These are phyloP conservation scores for Hemibagrus wyckioides DNA, from an alignment of 2,113 vertebrate genomes.

Conservation along the genomic window DNA sequence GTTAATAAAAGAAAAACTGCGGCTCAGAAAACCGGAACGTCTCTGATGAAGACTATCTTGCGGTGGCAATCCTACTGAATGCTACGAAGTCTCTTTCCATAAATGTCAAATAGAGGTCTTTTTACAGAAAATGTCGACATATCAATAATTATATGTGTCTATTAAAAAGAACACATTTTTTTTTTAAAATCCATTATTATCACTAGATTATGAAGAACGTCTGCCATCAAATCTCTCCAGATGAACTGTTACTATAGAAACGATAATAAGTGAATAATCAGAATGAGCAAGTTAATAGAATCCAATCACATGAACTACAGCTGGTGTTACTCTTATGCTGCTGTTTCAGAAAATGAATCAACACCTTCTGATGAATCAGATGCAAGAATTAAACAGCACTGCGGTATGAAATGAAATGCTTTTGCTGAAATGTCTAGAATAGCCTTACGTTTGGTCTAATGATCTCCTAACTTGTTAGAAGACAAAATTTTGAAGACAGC, in stretches of 20 bases:
- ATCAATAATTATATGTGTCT: background rate
- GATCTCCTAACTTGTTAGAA: background rate
- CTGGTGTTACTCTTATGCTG: background rate
- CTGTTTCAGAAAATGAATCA: background rate
- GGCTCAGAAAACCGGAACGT: background rate
- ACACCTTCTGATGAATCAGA: background rate
- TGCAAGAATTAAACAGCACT: background rate
- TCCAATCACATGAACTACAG: background rate
- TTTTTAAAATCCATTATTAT: too few relatives aligned
- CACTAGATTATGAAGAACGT: background rate
- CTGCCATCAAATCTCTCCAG: background rate
- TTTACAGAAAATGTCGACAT: background rate
- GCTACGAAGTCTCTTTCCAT: background rate
- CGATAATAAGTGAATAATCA: background rate
- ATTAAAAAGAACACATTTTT: background rate
- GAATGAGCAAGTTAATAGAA: background rate
- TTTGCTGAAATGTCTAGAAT: background rate
- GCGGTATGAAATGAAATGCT: background rate
- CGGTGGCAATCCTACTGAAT: background rate
- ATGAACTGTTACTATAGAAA: background rate
- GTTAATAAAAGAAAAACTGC: too few relatives aligned
- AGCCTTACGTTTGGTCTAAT: background rate
- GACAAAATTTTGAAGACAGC: background rate
- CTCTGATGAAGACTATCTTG: background rate
- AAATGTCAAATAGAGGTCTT: background rate